Percentiles rank a stretch among this genome's conserved stretches.
phyloP scores from a whole-genome alignment of 2,888 invertebrate genomes.

The Polyommatus iphigenia region DNA sequence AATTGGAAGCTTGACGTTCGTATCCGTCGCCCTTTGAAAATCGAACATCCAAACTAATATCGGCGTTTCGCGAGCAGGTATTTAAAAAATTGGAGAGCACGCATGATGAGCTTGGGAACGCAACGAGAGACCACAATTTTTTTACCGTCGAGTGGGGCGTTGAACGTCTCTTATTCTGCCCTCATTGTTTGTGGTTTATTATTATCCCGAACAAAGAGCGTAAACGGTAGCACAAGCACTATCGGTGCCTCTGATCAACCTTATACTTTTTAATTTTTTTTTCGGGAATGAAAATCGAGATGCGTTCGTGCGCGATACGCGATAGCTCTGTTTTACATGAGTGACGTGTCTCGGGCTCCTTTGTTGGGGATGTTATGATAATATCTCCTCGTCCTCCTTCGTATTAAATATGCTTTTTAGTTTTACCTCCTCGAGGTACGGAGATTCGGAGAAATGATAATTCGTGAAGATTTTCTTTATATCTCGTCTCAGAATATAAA shows the following conservation, averaged over 20 bases:
- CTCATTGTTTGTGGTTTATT: constrained; percentile 75
- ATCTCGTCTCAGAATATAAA: not conserved
- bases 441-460: constrained; percentile 1
- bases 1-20: not conserved
- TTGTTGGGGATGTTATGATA: constrained; percentile 28
- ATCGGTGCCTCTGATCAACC: constrained; percentile 76
- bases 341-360: constrained; percentile 51
- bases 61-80: constrained; percentile 36
- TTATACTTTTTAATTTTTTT: constrained; percentile 63
- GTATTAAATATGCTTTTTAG: constrained; percentile 16
- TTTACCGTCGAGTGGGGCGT: constrained; percentile 66
- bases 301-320: constrained; percentile 61
- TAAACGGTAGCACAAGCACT: constrained; percentile 75
- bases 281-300: constrained; percentile 56
- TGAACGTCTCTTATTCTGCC: constrained; percentile 63
- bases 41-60: constrained; percentile 22
- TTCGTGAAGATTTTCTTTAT: not conserved
- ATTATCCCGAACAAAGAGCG: constrained; percentile 69
- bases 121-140: constrained; percentile 60
- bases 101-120: constrained; percentile 53
- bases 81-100: constrained; percentile 40
- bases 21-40: constrained; percentile 15
- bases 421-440: not conserved
- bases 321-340: constrained; percentile 49
- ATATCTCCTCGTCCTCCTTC: constrained; percentile 24